Evolutionary conservation across 64 coral and sea anemone genomes (phyloP).

Genomic region (Hydrozoanthus tunicans): DNA sequence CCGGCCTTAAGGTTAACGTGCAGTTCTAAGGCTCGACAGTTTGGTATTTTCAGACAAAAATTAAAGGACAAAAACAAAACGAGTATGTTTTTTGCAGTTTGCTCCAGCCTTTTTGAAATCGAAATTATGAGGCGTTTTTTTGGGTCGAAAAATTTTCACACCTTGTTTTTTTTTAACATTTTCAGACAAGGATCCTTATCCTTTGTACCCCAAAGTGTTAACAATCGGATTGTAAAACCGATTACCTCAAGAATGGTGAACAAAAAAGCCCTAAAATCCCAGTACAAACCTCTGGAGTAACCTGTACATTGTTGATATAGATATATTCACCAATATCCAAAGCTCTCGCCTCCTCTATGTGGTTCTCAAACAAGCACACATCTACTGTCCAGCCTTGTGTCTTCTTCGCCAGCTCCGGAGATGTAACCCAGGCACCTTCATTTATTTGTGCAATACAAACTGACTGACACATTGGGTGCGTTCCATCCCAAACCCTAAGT

Average conservation of each 20-base stretch:
- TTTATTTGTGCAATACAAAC: neutral
- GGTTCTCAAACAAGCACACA: constrained; percentile 14
- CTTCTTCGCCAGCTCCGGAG: neutral
- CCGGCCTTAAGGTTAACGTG: too few relatives aligned
- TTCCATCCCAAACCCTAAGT: constrained; percentile 46
- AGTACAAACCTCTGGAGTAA: neutral
- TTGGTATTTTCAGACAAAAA: too few relatives aligned
- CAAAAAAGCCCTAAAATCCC: neutral
- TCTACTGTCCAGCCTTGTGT: constrained; percentile 22
- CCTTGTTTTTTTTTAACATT: too few relatives aligned
- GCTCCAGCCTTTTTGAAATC: too few relatives aligned
- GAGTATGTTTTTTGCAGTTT: too few relatives aligned
- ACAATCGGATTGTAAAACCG: neutral
- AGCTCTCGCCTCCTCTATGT: neutral
- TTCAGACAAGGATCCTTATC: too few relatives aligned
- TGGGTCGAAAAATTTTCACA: too few relatives aligned
- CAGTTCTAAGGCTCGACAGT: too few relatives aligned
- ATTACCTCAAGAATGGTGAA: neutral
- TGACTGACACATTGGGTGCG: constrained; percentile 1
- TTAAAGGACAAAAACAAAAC: too few relatives aligned
- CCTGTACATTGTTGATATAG: constrained; percentile 24
- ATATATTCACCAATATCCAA: constrained; percentile 19
- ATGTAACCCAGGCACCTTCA: constrained; percentile 12
- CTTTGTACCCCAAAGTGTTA: too few relatives aligned
- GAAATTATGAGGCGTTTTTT: too few relatives aligned